These are phyloP conservation scores for Struthio camelus DNA, from an alignment of 2,113 vertebrate genomes.

Conservation along the genomic window DNA sequence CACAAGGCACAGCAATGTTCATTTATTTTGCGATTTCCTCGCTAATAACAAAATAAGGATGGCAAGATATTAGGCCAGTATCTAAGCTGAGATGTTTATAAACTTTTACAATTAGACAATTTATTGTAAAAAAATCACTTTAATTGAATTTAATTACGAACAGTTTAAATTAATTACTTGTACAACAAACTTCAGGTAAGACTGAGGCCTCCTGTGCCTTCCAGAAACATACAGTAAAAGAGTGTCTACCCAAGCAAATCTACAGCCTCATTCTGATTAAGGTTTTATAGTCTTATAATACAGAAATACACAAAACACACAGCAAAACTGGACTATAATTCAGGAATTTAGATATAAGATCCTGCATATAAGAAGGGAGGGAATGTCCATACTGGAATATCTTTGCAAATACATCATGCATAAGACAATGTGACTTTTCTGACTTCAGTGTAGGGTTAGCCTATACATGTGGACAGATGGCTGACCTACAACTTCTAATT, in stretches of 20 bases:
- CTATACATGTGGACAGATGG: neutral
- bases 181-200: neutral
- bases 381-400: neutral
- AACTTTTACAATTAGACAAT: neutral
- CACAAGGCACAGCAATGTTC: fast-evolving
- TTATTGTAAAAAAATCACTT: neutral
- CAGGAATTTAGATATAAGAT: neutral
- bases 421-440: neutral
- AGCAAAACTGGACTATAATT: neutral
- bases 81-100: neutral
- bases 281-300: neutral
- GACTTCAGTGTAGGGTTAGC: neutral
- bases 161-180: neutral
- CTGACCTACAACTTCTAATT: neutral
- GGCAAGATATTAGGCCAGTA: neutral
- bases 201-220: neutral
- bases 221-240: fast-evolving
- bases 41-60: neutral
- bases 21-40: neutral
- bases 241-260: neutral
- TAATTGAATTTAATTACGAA: neutral
- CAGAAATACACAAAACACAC: neutral
- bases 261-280: neutral
- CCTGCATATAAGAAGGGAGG: neutral
- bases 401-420: neutral